These are phyloP conservation scores for Pyrocoelia pectoralis DNA, from an alignment of 2,888 invertebrate species.

Conservation along the genomic window DNA sequence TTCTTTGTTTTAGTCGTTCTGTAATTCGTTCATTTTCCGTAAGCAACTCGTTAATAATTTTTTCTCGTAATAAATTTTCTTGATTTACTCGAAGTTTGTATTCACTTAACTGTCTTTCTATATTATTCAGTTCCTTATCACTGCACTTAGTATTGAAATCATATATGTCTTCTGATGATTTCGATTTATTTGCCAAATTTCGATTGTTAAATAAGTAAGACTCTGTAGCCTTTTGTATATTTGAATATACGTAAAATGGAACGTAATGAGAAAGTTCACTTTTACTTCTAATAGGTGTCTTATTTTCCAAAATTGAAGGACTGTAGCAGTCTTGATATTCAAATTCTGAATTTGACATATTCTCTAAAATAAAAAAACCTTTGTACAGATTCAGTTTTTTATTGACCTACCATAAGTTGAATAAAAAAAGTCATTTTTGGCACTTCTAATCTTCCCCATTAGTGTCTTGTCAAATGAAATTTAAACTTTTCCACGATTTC, in stretches of 20 bases:
- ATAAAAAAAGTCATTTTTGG: slow-evolving; percentile 17
- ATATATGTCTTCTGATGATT: slow-evolving; percentile 48
- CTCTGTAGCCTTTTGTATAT: slow-evolving; percentile 43
- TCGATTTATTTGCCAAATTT: slow-evolving; percentile 44
- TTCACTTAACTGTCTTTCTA: slow-evolving; percentile 40
- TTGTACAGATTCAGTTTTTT: neutral
- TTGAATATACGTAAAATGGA: slow-evolving; percentile 47
- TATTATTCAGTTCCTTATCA: no score
- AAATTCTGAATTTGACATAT: slow-evolving; percentile 28
- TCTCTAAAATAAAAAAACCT: slow-evolving; percentile 2
- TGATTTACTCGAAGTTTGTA: slow-evolving; percentile 52
- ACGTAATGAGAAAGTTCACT: slow-evolving; percentile 53
- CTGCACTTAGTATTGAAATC: slow-evolving; percentile 22
- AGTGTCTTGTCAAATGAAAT: slow-evolving; percentile 49
- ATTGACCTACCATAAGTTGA: slow-evolving; percentile 17
- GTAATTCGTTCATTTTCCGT: slow-evolving; percentile 52
- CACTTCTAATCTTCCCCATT: slow-evolving; percentile 50
- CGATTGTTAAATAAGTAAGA: slow-evolving; percentile 10
- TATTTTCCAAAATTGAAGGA: slow-evolving; percentile 41
- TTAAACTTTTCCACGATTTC: slow-evolving; percentile 50
- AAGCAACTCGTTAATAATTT: slow-evolving; percentile 53
- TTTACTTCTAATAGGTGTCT: slow-evolving; percentile 43
- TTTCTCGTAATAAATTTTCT: slow-evolving; percentile 52
- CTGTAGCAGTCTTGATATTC: slow-evolving; percentile 39
- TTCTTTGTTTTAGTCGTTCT: slow-evolving; percentile 30